Conservation (phyloP, 2,888 invertebrate genomes). For the Bhutanitis thaidina region DNA sequence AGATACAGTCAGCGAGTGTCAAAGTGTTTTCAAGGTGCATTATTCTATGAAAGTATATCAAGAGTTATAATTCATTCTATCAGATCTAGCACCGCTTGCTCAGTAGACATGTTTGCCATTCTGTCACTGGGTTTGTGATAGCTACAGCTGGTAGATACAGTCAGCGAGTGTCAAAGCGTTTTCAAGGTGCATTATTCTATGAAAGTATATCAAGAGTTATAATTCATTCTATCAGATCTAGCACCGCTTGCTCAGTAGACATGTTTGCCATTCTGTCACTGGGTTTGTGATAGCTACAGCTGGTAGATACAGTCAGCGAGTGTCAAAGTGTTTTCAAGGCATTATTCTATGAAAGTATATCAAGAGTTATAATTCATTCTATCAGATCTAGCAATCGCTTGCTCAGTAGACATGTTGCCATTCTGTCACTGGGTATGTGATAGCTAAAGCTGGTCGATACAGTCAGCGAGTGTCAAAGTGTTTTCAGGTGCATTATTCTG, state of each 20-base stretch:
- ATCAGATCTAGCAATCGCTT: neutral
- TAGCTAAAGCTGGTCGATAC: neutral
- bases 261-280: neutral
- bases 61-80: too few relatives aligned
- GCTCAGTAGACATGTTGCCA: neutral
- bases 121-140: constrained; percentile 12
- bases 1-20: too few relatives aligned
- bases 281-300: too few relatives aligned
- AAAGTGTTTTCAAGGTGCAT: too few relatives aligned
- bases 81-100: neutral
- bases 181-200: too few relatives aligned
- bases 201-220: too few relatives aligned
- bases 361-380: too few relatives aligned
- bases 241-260: neutral
- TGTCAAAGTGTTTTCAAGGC: neutral
- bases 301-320: too few relatives aligned
- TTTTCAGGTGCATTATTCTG: neutral
- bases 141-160: neutral
- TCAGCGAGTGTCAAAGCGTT: neutral
- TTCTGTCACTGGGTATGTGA: constrained; percentile 10
- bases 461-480: neutral
- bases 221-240: neutral
- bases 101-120: neutral
- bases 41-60: too few relatives aligned
- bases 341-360: neutral